A percentile compares a stretch with the other conserved stretches of the same genome.
Evolutionary conservation across 2,888 invertebrate species (phyloP).

Genomic region (Hermaeophaga mercurialis): DNA sequence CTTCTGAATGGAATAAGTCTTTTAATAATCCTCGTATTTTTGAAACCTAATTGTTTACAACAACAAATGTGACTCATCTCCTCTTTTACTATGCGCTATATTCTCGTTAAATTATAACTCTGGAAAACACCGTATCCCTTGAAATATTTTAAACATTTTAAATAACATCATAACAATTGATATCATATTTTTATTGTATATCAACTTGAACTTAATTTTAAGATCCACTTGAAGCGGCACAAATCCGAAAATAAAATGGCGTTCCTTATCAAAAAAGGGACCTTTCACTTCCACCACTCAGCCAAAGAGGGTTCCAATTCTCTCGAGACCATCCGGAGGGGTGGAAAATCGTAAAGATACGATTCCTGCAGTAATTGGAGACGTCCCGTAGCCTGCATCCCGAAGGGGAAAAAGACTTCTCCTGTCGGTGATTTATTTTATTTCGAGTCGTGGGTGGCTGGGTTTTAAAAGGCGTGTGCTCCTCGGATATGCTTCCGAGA

Average conservation of each 20-base stretch:
- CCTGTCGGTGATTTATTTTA: constrained; percentile 49
- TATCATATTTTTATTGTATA: too few species aligned
- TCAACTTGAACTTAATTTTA: too few species aligned
- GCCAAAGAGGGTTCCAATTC: constrained; percentile 10
- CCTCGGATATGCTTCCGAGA: constrained; percentile 36
- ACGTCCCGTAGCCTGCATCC: constrained; percentile 24
- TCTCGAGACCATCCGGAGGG: constrained; percentile 9
- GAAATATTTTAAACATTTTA: too few species aligned
- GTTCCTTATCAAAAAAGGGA: constrained; percentile 7
- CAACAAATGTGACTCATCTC: too few species aligned
- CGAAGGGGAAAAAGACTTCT: constrained; percentile 39
- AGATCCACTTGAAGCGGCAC: too few species aligned
- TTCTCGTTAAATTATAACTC: too few species aligned
- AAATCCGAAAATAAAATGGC: constrained; percentile 22
- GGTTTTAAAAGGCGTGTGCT: constrained; percentile 50
- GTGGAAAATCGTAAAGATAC: constrained; percentile 21
- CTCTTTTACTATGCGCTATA: too few species aligned
- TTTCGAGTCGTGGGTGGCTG: constrained; percentile 49
- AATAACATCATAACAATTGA: too few species aligned
- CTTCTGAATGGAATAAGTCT: too few species aligned
- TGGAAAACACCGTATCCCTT: too few species aligned
- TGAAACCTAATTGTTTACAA: too few species aligned
- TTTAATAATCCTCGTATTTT: too few species aligned
- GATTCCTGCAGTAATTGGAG: constrained; percentile 22
- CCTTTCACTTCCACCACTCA: constrained; percentile 4